Evolutionary conservation across 2,797 vertebrate genomes (phyloP).

Genomic region (Atherinosoma microstoma): DNA sequence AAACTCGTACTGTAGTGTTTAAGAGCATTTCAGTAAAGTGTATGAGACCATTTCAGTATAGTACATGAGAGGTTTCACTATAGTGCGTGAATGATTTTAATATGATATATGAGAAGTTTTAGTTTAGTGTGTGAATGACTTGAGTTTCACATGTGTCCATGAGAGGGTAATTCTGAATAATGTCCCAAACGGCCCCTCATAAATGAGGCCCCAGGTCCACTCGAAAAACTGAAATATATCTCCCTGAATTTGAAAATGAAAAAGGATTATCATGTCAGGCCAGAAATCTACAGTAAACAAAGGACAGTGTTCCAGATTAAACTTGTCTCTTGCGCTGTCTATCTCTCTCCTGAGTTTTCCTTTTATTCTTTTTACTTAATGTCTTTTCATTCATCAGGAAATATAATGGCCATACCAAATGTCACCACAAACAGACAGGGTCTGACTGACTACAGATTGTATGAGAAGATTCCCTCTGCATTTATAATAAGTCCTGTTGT

Average conservation of each 20-base stretch:
- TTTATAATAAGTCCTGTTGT: not conserved
- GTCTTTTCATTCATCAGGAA: too few species aligned
- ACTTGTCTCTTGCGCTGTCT: conserved; percentile 6
- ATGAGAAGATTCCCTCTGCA: not conserved
- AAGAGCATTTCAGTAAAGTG: too few species aligned
- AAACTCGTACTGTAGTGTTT: too few species aligned
- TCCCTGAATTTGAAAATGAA: not conserved
- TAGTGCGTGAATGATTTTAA: too few species aligned
- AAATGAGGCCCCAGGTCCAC: not conserved
- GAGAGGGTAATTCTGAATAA: too few species aligned
- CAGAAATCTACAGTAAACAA: not conserved
- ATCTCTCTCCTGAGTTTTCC: not conserved
- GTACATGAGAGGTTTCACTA: too few species aligned
- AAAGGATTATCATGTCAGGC: not conserved
- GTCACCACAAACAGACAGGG: not conserved
- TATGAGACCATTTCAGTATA: too few species aligned
- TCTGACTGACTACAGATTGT: not conserved
- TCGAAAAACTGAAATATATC: not conserved
- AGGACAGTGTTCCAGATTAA: not conserved
- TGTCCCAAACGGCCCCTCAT: too few species aligned
- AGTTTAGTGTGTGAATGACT: too few species aligned
- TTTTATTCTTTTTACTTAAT: too few species aligned
- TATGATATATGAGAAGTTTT: too few species aligned
- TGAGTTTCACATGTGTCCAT: too few species aligned
- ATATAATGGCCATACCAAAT: not conserved